Evolutionary conservation across 2,113 vertebrate genomes (phyloP).

Genomic region (Hylia prasina): DNA sequence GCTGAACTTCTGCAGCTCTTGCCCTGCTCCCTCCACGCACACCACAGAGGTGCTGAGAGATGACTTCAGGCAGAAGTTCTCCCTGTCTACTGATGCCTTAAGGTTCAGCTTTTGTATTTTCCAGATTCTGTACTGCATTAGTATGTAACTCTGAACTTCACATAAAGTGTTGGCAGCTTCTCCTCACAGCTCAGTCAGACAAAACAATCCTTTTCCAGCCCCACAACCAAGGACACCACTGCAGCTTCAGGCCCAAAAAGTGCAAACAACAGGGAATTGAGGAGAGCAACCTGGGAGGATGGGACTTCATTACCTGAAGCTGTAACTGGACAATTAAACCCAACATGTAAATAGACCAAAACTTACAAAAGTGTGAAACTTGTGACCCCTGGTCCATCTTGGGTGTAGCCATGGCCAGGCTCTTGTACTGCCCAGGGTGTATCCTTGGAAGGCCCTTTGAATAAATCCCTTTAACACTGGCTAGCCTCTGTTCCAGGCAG

Average conservation of each 20-base stretch:
- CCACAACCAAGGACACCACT: not conserved
- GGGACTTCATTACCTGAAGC: not conserved
- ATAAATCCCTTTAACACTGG: not conserved
- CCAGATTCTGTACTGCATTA: not conserved
- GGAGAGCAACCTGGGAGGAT: not conserved
- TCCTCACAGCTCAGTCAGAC: not conserved
- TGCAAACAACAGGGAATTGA: not conserved
- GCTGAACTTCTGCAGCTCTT: not conserved
- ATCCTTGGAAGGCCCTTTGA: not conserved
- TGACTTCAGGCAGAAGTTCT: not conserved
- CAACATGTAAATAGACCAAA: not conserved
- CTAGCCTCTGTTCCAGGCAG: not conserved
- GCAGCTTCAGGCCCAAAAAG: not conserved
- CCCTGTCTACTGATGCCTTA: not conserved
- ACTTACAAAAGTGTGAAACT: not conserved
- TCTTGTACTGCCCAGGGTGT: not conserved
- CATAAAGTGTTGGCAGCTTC: not conserved
- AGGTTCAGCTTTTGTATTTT: not conserved
- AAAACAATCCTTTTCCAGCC: not conserved
- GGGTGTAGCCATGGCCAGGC: not conserved
- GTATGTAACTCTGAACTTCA: not conserved
- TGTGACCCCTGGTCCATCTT: not conserved
- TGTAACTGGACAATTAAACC: not conserved
- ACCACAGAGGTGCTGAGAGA: not conserved
- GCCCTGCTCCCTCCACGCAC: not conserved